Base-by-base conservation (phyloP, 2,113 vertebrate species). In the Lepisosteus osseus region DNA sequence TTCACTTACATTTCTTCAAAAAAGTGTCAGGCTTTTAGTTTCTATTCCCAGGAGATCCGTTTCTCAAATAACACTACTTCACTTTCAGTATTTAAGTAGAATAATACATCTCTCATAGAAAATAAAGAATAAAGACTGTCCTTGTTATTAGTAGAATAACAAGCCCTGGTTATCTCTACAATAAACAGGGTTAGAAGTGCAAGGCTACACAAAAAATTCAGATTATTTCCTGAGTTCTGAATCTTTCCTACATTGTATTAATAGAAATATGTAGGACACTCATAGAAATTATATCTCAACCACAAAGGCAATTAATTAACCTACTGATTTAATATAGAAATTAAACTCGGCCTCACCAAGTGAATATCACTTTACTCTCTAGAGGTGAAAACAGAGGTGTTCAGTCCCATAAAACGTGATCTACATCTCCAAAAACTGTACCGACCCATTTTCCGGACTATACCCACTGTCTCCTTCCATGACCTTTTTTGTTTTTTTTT, bases 241-340 rank as follows among this genome's bases (percentile, higher is more conserved):
- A 47, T 59, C 40, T 54, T 54, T 43, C 29, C 59, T 47, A 70
- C 14, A 61, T 61, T 41, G 65, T 41, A 15, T 68, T 41, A 51
- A 43, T 59, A 51, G 54, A 17, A 62, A 7, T 78, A 80, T 78
- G 54, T 82, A 78, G 81, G 81, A 72, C 81, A 75, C 68, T n/a
- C 47, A 55, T 74, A 73, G 78, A 73, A 76, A 76, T 72, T 77
- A 76, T 72, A 80, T 72, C 74, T 74, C 61, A 70, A 65, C 76
- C 78, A 72, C 81, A 54, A 47, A 9, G 69, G 81, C 67, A 6
- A 11, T 67, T 72, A 76, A 80, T 80, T 80, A 80, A 78, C 76
- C 77, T 76, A 80, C 68, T 73, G 71, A 70, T 61, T 74, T 61
- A 71, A 77, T 72, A 61, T 67, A 73, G 76, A 13, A 59, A 15